Evolutionary conservation across 2,113 vertebrate genomes (phyloP).

Genomic region (Nothoprocta perdicaria): DNA sequence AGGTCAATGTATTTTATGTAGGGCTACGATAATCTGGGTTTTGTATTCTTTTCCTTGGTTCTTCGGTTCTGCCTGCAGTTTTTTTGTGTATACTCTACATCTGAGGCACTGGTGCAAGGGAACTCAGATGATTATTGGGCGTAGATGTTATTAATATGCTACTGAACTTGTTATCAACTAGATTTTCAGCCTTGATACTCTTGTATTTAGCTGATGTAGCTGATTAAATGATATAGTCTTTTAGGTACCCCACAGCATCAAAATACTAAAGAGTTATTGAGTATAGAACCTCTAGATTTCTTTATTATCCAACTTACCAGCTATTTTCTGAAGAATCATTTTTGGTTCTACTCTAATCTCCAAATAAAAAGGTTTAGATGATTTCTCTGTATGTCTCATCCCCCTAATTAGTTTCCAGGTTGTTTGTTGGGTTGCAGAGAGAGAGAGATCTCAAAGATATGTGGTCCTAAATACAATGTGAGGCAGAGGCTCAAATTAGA

Average conservation of each 20-base stretch:
- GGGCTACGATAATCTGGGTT: background rate
- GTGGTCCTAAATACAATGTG: background rate
- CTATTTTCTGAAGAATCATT: background rate
- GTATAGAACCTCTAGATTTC: background rate
- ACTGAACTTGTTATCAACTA: background rate
- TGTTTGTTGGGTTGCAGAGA: background rate
- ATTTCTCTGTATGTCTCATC: background rate
- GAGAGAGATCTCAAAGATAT: background rate
- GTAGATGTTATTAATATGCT: background rate
- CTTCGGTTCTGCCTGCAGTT: no score
- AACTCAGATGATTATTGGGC: background rate
- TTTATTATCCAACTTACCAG: background rate
- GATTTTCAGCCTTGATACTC: background rate
- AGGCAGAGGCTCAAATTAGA: background rate
- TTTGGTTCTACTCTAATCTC: background rate
- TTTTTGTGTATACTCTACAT: no score
- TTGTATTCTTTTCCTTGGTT: no score
- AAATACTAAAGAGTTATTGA: background rate
- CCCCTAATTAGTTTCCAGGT: background rate
- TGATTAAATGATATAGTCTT: background rate
- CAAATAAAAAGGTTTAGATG: fast-evolving
- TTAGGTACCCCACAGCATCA: background rate
- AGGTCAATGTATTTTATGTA: no score
- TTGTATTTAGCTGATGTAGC: background rate
- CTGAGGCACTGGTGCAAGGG: no score